Evolutionary conservation across 2,113 vertebrate species (phyloP).

Genomic region (Merops nubicus): DNA sequence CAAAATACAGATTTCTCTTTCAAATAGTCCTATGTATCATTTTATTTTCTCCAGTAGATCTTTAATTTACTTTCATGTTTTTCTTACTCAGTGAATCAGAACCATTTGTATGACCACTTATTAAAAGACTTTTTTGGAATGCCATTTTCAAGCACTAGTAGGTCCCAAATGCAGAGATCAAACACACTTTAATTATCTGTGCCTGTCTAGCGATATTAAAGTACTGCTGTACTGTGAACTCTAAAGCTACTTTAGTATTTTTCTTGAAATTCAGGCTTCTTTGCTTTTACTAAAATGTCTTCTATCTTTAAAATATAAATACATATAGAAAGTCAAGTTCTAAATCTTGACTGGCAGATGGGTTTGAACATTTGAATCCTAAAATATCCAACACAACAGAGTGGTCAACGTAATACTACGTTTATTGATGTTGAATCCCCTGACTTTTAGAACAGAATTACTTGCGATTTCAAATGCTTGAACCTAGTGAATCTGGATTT

Average conservation of each 20-base stretch:
- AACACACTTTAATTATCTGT: constrained; percentile 12
- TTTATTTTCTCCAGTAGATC: background rate
- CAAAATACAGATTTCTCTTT: background rate
- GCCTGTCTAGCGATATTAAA: background rate
- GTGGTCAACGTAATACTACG: background rate
- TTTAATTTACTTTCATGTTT: background rate
- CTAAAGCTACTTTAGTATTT: background rate
- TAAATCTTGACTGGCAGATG: background rate
- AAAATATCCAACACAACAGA: background rate
- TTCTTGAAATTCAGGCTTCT: background rate
- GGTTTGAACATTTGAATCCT: background rate
- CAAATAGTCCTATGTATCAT: background rate
- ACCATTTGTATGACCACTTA: background rate
- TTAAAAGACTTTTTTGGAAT: background rate
- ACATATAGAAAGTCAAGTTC: background rate
- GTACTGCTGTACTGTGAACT: background rate
- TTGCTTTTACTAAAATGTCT: constrained; percentile 18
- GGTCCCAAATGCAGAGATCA: background rate
- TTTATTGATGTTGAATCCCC: constrained; percentile 4
- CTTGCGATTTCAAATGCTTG: background rate
- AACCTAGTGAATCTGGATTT: background rate
- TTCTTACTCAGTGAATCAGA: background rate
- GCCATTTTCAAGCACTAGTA: background rate
- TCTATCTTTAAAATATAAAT: background rate
- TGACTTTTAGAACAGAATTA: background rate